These are phyloP conservation scores for Apostichopus parvimensis DNA, from an alignment of 35 echinoderm and acorn worm genomes.

Conservation along the genomic window DNA sequence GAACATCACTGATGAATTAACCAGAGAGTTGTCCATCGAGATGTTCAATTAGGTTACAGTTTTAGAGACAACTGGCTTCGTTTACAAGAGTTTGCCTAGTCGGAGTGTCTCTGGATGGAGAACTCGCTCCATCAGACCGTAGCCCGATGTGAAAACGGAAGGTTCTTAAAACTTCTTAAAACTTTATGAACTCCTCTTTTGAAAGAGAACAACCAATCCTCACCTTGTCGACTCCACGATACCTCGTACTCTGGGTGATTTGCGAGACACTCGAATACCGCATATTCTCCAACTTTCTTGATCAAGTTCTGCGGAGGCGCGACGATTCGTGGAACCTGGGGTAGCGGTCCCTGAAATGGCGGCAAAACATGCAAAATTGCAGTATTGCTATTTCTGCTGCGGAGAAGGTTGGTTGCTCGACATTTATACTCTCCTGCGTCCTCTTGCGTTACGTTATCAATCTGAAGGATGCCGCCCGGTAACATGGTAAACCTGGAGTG, in stretches of 20 bases:
- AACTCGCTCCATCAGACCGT: too few species aligned
- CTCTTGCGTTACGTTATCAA: slow-evolving; percentile 25
- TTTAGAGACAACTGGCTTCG: too few species aligned
- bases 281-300: slow-evolving; percentile 42
- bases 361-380: slow-evolving; percentile 15
- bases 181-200: too few species aligned
- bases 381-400: slow-evolving; percentile 23
- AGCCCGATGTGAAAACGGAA: too few species aligned
- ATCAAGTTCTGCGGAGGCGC: slow-evolving; percentile 1
- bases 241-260: slow-evolving; percentile 20
- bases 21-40: too few species aligned
- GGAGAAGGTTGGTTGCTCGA: slow-evolving; percentile 30
- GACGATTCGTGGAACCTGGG: slow-evolving; percentile 10
- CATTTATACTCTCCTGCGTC: slow-evolving; percentile 41
- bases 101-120: too few species aligned
- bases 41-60: too few species aligned
- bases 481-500: slow-evolving; percentile 29
- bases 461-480: slow-evolving; percentile 34
- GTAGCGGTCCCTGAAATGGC: slow-evolving; percentile 8
- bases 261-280: slow-evolving; percentile 43
- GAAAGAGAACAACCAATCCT: not conserved
- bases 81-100: too few species aligned
- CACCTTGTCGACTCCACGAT: slow-evolving; percentile 37
- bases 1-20: too few species aligned
- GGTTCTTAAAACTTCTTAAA: too few species aligned